Conservation (phyloP, 2,888 invertebrate genomes). For the Hartigia nigra region DNA sequence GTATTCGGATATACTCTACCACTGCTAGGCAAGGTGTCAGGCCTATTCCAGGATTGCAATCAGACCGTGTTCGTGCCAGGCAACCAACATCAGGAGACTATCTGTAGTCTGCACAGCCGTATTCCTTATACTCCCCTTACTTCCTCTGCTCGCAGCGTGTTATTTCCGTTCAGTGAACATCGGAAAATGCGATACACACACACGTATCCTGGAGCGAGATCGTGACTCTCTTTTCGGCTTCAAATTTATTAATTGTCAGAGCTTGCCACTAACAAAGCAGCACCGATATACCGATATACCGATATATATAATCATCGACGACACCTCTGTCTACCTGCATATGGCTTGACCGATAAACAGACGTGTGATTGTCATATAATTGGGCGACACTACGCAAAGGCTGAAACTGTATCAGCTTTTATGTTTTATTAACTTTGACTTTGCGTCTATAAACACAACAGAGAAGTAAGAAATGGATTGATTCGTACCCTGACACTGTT, state of each 20-base stretch:
- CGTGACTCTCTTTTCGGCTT: not conserved
- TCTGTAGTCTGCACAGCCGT: too few species aligned
- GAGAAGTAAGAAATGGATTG: not conserved
- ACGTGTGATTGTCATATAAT: not conserved
- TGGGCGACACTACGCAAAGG: not conserved
- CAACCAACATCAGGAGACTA: not conserved
- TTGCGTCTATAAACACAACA: not conserved
- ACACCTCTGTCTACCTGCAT: not conserved
- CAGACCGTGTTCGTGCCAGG: too few species aligned
- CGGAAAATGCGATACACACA: not conserved
- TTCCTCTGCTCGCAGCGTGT: not conserved
- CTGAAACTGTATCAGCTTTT: not conserved
- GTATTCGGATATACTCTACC: not conserved
- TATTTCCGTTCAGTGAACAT: not conserved
- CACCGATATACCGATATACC: not conserved
- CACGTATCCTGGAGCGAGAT: too few species aligned
- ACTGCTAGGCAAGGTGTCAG: not conserved
- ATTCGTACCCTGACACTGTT: not conserved
- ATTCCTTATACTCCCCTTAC: too few species aligned
- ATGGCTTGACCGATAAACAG: not conserved
- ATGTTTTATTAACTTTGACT: not conserved
- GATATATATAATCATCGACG: not conserved
- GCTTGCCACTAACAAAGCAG: not conserved
- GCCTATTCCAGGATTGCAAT: not conserved
- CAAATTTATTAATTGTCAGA: not conserved